These are phyloP conservation scores for Drosophila pectinifera DNA, from an alignment of 1,140 invertebrate species.

Conservation along the genomic window DNA sequence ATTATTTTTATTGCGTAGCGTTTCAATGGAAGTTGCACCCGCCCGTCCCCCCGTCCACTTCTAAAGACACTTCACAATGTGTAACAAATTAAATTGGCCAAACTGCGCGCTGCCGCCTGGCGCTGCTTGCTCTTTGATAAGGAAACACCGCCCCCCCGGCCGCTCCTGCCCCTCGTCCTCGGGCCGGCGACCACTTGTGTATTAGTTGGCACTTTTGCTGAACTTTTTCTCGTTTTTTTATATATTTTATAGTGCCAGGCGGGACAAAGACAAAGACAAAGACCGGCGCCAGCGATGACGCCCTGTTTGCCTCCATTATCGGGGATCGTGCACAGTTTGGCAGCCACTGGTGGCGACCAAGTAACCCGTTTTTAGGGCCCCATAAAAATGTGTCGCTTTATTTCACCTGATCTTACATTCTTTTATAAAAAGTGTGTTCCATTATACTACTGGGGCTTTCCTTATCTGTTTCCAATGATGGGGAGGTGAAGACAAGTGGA, in stretches of 20 bases:
- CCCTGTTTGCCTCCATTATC: conserved; percentile 67
- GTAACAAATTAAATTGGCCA: conserved; percentile 65
- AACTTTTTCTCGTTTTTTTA: neutral
- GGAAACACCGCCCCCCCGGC: neutral
- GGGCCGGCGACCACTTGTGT: conserved; percentile 6
- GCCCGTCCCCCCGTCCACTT: neutral
- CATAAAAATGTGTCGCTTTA: neutral
- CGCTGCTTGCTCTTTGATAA: conserved; percentile 44
- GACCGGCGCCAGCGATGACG: conserved; percentile 61
- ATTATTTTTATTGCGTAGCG: conserved; percentile 70
- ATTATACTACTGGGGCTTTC: conserved; percentile 1
- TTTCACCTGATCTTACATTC: neutral
- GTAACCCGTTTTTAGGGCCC: conserved; percentile 45
- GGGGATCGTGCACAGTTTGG: conserved; percentile 33
- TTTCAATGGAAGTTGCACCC: conserved; percentile 31
- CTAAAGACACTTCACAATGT: conserved; percentile 39
- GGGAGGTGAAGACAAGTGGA: neutral
- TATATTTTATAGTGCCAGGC: conserved; percentile 28
- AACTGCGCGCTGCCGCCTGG: conserved; percentile 14
- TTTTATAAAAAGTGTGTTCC: neutral
- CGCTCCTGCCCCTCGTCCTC: neutral
- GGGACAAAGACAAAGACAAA: conserved; percentile 52
- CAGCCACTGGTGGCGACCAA: conserved; percentile 18
- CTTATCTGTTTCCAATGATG: neutral
- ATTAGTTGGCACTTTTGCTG: conserved; percentile 26